Conservation (phyloP, 2,113 vertebrate species). For the Dinomys branickii region DNA sequence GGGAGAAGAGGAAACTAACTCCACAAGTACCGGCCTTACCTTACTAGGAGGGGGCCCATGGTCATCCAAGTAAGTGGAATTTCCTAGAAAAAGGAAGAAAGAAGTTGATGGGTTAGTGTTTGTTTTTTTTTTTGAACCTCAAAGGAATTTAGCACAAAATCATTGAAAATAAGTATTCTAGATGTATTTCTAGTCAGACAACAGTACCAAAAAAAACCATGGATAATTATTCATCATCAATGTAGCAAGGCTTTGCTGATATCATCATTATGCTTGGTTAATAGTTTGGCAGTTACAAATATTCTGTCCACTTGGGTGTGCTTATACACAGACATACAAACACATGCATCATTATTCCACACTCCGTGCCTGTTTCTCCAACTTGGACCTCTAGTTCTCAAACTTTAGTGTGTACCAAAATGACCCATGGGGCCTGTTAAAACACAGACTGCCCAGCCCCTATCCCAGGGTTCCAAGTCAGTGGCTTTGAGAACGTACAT, state of each 20-base stretch:
- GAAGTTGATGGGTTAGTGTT: slow-evolving; percentile 39
- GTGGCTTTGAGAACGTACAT: not conserved
- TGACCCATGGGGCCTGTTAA: not conserved
- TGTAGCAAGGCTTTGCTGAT: not conserved
- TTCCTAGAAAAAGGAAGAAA: slow-evolving; percentile 86
- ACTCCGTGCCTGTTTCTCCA: not conserved
- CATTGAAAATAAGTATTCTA: not conserved
- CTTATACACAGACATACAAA: not conserved
- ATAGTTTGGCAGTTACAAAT: not conserved
- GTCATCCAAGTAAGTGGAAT: slow-evolving; percentile 97
- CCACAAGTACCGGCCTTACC: slow-evolving; percentile 85
- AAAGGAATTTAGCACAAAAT: not conserved
- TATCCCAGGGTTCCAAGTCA: not conserved
- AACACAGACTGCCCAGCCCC: not conserved
- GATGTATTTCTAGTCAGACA: not conserved
- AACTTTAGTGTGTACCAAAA: not conserved
- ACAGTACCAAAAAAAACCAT: slow-evolving; percentile 41
- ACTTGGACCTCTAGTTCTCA: not conserved
- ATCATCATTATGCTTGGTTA: not conserved
- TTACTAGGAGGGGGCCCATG: slow-evolving; percentile 92
- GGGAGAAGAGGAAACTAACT: not conserved
- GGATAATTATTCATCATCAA: not conserved
- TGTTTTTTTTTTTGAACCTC: not conserved
- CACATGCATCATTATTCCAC: not conserved
- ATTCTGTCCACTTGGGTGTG: not conserved